Base-by-base conservation (phyloP, 2,888 invertebrate genomes). In the Eulithis prunata region DNA sequence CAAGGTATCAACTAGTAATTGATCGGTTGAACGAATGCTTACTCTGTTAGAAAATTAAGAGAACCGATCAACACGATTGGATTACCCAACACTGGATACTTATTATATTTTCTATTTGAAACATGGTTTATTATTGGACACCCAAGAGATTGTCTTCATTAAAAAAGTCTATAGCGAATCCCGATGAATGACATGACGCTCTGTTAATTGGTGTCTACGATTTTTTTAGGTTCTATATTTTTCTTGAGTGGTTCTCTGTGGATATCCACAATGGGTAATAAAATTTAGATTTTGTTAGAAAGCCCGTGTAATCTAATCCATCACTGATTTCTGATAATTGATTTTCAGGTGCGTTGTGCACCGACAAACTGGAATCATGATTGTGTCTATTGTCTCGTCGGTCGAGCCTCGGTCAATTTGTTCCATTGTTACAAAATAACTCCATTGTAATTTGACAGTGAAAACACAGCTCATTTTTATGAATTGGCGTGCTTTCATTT, bases 391-490 rank as follows among this genome's bases (percentile, higher is more conserved):
- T 91, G 91, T 91, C 86, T 86, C 57, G 59, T 7, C 62, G 62
- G 28, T 54, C 64, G 77, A 75, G 82, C 81, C 75, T 78, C 82
- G 82, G 83, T 89, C 88, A 91, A 90, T 90, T 91, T 88, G 88
- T 76, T 77, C 88, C 78, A 91, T 91, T 91, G 91, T 91, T 89
- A 89, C 88, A 86, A 86, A 83, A 87, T 80, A 83, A 83, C 73
- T 77, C 78, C 78, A 85, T 83, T 86, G 88, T 88, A 88, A 89
- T 82, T 79, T 79, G 76, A 77, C 76, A 75, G 78, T 73, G 76
- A 75, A 75, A 74, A 62, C 66, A 70, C 65, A 69, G 47, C 62
- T 66, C 60, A 71, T 69, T 73, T 73, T 72, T 74, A 69, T 72
- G 67, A 69, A 70, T 69, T 62, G 64, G 64, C 66, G 56, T 54